These are phyloP conservation scores for Pteropus alecto DNA, from an alignment of 2,113 vertebrate genomes.

Conservation along the genomic window DNA sequence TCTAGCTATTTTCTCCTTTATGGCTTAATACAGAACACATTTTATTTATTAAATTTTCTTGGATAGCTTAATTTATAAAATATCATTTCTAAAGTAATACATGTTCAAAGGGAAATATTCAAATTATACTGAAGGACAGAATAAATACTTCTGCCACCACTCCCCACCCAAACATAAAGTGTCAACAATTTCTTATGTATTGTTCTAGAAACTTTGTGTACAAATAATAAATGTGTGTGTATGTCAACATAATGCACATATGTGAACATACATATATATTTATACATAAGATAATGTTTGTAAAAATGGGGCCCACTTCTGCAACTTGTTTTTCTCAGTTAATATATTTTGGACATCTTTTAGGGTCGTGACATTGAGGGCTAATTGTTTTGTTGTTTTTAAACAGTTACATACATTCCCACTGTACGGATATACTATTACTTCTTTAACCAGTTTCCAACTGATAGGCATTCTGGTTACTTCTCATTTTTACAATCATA, in stretches of 20 bases:
- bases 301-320: not conserved
- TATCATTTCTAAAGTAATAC: not conserved
- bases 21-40: not conserved
- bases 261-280: not conserved
- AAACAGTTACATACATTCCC: not conserved
- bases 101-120: slow-evolving; percentile 16
- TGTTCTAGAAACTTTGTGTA: not conserved
- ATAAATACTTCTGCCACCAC: not conserved
- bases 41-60: slow-evolving; percentile 25
- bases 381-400: not conserved
- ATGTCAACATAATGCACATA: not conserved
- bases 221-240: not conserved
- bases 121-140: not conserved
- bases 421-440: not conserved
- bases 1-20: slow-evolving; percentile 9
- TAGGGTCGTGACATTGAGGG: not conserved
- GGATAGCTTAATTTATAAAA: not conserved
- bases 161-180: not conserved
- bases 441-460: not conserved
- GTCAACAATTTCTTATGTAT: not conserved
- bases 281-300: not conserved
- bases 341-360: not conserved
- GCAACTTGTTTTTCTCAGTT: not conserved
- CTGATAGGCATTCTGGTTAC: not conserved
- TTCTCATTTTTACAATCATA: not conserved